Evolutionary conservation across 2,797 vertebrate species (phyloP), one percentile per base, ranked within the genome.

Genomic region (Alouatta caraya): DNA sequence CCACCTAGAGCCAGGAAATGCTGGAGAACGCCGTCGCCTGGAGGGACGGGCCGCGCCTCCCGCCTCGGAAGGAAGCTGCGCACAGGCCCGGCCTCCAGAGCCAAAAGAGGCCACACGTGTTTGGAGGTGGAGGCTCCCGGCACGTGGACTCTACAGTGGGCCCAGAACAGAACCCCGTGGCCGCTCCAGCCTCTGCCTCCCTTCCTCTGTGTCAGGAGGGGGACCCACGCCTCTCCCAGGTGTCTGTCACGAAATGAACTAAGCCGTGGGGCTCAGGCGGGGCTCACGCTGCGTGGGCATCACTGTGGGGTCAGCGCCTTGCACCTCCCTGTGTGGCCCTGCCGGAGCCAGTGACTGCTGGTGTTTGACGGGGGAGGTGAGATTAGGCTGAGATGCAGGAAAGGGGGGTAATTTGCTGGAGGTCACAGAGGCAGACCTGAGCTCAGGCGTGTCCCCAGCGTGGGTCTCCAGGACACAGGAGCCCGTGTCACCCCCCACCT

Each of bases 21-120:
- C 2, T 2, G 8, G 50, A 46, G 22, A 4, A 1, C 7, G 3
- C 30, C 11, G 19, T 9, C 1, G 0, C 19, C n/a, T 2, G 19
- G 9, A 17, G 55, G 37, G 5, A 15, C 0, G 2, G 46, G 11
- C 19, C 0, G 9, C 13, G 0, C 28, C 19, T 52, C 46, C 26
- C 8, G 21, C 3, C 55, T 61, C 26, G 5, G 42, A 22, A 28
- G 70, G 5, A 48, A 10, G 26, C 76, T 12, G 76, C 14, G 6
- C 1, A 8, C 1, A 0, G 59, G 39, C 46, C 9, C 46, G 9
- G 39, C 9, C 37, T 50, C 28, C 11, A 15, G 73, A 7, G 44
- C 44, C 9, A 46, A 2, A 46, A 78, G 44, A 76, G 44, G 8
- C 8, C 61, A 17, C 2, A 24, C 2, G 22, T 72, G 67, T 72